Base-by-base conservation (phyloP, 2,888 invertebrate genomes). In the Caenorhabditis sp. region DNA sequence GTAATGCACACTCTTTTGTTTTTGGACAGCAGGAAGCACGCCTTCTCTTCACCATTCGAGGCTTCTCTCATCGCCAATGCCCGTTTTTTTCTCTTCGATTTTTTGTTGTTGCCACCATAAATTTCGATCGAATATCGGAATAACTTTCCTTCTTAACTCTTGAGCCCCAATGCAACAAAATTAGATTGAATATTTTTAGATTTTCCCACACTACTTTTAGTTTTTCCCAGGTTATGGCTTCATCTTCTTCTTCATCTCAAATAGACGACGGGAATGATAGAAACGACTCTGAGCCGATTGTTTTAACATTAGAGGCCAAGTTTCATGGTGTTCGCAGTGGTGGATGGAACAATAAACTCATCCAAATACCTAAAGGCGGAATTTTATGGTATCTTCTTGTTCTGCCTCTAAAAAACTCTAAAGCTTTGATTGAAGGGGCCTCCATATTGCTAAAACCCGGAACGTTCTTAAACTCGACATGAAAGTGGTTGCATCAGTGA, bases 281-380 rank as follows among this genome's bases (percentile, higher is more conserved):
- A 37, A 55, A 37, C 22, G n/a, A 67, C 4, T 22, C 37, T 9
- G 40, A 70, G 6, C 50, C 65, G 20, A 67, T 74, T 8, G 65
- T 65, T 8, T 35, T 65, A 2, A 65, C 65, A 1, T 9, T 74
- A 0, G 65, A 74, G 37, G 74, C 51, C 13, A 26, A 40, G 24
- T 74, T 74, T 51, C 74, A 74, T 40, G 32, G 47, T 13, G 6
- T 74, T 22, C 50, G 47, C 1, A 28, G 40, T 9, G 26, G 9
- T 5, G 20, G 20, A 2, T 65, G 60, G 65, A 28, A 28, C 24
- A 67, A 50, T 26, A 74, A 74, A 32, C 51, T 74, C 15, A 67
- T 74, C 37, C 65, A 51, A 35, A 67, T 74, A 15, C 65, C 65
- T 60, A 58, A 37, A 24, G 65, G 74, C 13, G 74, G 74, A n/a